Base-by-base conservation (phyloP, 92 coral and sea anemone species). In the Galaxea fascicularis region DNA sequence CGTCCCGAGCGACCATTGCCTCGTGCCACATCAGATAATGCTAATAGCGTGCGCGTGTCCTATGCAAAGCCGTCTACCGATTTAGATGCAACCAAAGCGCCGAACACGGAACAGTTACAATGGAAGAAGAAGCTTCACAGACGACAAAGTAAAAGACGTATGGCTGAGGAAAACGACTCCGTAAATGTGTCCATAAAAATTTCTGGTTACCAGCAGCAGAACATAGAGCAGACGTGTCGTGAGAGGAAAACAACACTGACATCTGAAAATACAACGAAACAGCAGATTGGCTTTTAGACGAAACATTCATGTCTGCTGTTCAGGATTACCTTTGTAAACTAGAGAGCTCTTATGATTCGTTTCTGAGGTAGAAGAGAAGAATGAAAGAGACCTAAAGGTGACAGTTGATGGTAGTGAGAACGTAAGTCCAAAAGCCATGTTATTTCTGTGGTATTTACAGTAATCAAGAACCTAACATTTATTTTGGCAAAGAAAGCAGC, bases 121-220 rank as follows among this genome's bases (percentile, higher is more conserved):
- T 90, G 93, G 93, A 86, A 90, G 81, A 86, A 86, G 44, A 90
- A 73, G 52, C 73, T 90, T 11, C 93, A 86, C 41, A 72, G 69
- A 25, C 59, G 93, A 10, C 87, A 86, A 69, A 90, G 87, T 78
- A 90, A 90, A 59, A 86, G 90, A 52, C 79, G 70, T 27, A 69
- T 86, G 18, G 84, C 84, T 8, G 88, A 82, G 27, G 93, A 85
- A 14, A 73, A 72, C 17, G 74, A 82, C 47, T 72, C 73, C n/a
- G 26, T 90, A 53, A 86, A 39, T 64, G 79, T 90, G 25, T 68
- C 90, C 54, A 73, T 89, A 41, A 44, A 67, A 70, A 86, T 57
- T 76, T 75, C 79, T 35, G 90, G 59, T 24, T 90, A 67, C 93
- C 90, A 45, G 56, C 90, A 53, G 47, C 85, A 64, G 68, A 57